Conservation (phyloP, 2,113 vertebrate species). For the Thunnus thynnus region DNA sequence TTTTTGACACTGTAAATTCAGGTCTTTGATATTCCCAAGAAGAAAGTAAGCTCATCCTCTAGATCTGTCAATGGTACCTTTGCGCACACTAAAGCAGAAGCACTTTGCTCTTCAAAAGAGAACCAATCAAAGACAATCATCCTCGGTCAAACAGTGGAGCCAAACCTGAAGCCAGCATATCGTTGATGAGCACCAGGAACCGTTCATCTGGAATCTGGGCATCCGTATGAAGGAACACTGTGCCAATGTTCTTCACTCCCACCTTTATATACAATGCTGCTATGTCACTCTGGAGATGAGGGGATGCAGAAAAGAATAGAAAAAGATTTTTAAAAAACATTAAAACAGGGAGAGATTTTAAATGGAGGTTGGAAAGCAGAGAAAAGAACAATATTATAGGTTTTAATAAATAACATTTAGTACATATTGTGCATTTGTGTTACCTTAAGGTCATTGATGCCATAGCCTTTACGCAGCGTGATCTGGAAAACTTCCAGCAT, state of each 20-base stretch:
- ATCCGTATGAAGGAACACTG: slow-evolving; percentile 83
- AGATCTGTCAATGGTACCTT: background rate
- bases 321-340: too few species aligned
- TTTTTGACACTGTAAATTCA: background rate
- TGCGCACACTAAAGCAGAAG: slow-evolving; percentile 8
- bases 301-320: slow-evolving; percentile 9
- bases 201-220: slow-evolving; percentile 83
- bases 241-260: slow-evolving; percentile 84
- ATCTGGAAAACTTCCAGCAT: slow-evolving; percentile 86
- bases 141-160: background rate
- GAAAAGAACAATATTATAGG: background rate
- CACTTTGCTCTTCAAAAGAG: background rate
- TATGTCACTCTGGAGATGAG: slow-evolving; percentile 83
- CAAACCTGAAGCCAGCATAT: slow-evolving; percentile 84
- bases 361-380: background rate
- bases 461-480: slow-evolving; percentile 85
- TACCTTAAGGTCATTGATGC: slow-evolving; percentile 85
- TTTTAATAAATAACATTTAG: background rate
- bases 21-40: background rate
- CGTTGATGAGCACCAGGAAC: slow-evolving; percentile 86
- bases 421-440: background rate
- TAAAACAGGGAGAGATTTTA: too few species aligned
- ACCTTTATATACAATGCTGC: slow-evolving; percentile 86
- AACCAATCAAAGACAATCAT: background rate
- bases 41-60: background rate